Evolutionary conservation across 2,888 invertebrate species (phyloP), one percentile per base, ranked within the genome.

Genomic region (Cheilosia vulpina): DNA sequence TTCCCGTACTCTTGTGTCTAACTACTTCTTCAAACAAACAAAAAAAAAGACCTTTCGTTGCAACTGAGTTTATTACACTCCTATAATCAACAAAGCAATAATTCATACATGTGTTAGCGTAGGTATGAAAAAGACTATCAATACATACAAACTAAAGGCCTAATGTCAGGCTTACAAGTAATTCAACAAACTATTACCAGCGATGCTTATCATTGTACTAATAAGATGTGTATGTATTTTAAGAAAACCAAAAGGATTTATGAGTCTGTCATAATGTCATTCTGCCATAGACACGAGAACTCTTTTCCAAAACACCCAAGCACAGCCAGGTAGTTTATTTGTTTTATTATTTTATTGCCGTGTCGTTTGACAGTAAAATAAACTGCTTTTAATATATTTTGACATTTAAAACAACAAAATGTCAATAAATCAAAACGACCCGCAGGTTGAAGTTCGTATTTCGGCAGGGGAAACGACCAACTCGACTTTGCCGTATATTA

Each of bases 401-500:
- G 24, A 6, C 34, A 24, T 31, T 19, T 19, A 7, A 50, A 15
- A 38, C n/a, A 65, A 21, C 50, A 52, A 19, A 13, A 11, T 17
- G 53, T 43, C 15, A 31, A 21, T 31, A 68, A 43, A 55, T 55
- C 66, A 55, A 15, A 45, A 19, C 45, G 31, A 27, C 19, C 13
- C 17, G 24, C 11, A 41, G 27, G 41, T 41, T 31, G 15, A 34
- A 34, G n/a, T 21, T 34, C 5, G 31, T 47, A 34, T 17, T 7
- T 17, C 11, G 13, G 15, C 15, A 38, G n/a, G 45, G 47, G 41
- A 52, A 65, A 41, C 31, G 41, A 68, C 50, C 55, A 62, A 72
- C 66, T 45, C 34, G 55, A 78, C 72, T 62, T 72, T 72, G 60
- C 50, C 60, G 62, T 76, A 66, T 78, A 78, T 78, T 72, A 43